Base-by-base conservation (phyloP, 2,113 vertebrate genomes). In the Morone saxatilis region DNA sequence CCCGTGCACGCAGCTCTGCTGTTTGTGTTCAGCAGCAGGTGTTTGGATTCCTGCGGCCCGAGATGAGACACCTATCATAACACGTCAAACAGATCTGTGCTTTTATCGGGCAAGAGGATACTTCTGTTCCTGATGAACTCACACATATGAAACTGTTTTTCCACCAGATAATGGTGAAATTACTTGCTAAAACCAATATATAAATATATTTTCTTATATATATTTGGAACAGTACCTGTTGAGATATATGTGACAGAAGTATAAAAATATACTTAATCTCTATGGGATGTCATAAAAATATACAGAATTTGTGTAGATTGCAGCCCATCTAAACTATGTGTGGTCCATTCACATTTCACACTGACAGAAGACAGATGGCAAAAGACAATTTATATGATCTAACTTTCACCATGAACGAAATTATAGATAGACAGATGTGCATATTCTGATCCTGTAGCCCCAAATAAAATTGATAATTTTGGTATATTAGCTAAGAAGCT, bases 11-110 rank as follows among this genome's bases (percentile, higher is more conserved):
- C 50, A 77, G 51, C 50, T 57, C 50, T 67, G 14, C 22, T 75
- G 76, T 74, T 62, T 76, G 81, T 66, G 53, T 63, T 81, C 51
- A 63, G 53, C 45, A 76, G 48, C 80, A 89, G 78, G 80, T 90
- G 69, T 81, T 74, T 74, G 51, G 41, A 63, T 81, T 69, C 51
- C 31, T 12, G 19, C 45, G 50, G 48, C 31, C 60, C 40, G 7
- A 59, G 61, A 80, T 20, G 45, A 63, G 31, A 69, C 68, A 73
- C 76, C 53, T 62, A 67, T 80, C 65, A 76, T 41, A 78, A 77
- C 77, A 80, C 25, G 22, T 53, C 11, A 9, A 62, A 73, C 50
- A 45, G 48, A 38, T 22, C 25, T 1, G 19, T 31, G 50, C 43
- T 25, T 80, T 41, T 11, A 56, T n/a, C 1, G 0, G n/a, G 31